A percentile compares a stretch with the other conserved stretches of the same genome.
phyloP scores from a whole-genome alignment of 2,113 vertebrate genomes.

The Theristicus caerulescens region DNA sequence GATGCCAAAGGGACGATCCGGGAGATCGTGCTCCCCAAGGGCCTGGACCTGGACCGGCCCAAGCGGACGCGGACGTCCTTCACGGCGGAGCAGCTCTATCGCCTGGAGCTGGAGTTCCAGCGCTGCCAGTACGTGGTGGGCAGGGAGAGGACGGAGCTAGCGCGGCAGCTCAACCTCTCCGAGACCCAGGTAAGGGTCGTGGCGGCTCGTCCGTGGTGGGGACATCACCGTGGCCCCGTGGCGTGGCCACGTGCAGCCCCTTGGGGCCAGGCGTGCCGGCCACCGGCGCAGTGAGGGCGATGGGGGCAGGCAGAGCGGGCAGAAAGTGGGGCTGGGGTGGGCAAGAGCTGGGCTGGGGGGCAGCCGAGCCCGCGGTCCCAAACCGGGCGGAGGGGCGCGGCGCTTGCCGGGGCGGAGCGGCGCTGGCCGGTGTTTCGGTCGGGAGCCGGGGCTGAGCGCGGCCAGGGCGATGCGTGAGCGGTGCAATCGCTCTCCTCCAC shows the following conservation, averaged over 20 bases:
- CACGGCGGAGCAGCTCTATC: conserved; percentile 94
- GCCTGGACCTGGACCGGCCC: conserved; percentile 92
- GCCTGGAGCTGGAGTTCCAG: conserved; percentile 94
- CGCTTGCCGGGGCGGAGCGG: too few relatives aligned
- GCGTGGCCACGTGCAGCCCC: not conserved
- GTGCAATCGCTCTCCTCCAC: rapidly evolving
- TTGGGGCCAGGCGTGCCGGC: not conserved
- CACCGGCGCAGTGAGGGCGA: rapidly evolving
- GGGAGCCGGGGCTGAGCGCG: rapidly evolving
- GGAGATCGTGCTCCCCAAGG: conserved; percentile 95
- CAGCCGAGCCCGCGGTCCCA: not conserved
- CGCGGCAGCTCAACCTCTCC: conserved; percentile 90
- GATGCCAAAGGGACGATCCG: conserved; percentile 97
- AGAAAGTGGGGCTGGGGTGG: not conserved
- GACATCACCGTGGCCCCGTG: not conserved
- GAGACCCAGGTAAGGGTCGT: conserved; percentile 87
- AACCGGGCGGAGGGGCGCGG: rapidly evolving
- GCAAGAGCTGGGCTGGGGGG: not conserved
- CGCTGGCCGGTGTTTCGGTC: rapidly evolving
- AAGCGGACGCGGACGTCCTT: conserved; percentile 95
- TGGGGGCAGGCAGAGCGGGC: not conserved
- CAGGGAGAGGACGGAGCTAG: conserved; percentile 90
- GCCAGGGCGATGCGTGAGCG: rapidly evolving
- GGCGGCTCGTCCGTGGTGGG: not conserved
- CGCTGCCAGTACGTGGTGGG: conserved; percentile 97